A percentile compares a stretch with the other conserved stretches of the same genome.
Evolutionary conservation across 2,113 vertebrate species (phyloP).

Genomic region (Ifrita kowaldi): DNA sequence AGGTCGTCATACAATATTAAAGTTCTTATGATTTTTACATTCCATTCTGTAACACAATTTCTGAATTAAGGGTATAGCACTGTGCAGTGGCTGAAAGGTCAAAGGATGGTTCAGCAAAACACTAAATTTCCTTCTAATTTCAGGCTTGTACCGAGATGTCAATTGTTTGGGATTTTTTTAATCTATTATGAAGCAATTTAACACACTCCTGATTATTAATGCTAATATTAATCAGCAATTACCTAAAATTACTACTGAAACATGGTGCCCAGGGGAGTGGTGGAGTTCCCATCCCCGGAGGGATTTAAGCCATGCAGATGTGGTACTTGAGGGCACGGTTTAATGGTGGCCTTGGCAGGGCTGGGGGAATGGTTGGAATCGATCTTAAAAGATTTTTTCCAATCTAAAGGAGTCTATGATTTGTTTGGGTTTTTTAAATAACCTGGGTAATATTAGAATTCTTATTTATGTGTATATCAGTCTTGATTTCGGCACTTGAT

Average conservation of each 20-base stretch:
- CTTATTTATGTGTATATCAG: not conserved
- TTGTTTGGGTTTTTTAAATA: not conserved
- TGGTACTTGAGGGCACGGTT: not conserved
- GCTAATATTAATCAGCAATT: not conserved
- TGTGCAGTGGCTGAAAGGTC: not conserved
- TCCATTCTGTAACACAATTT: not conserved
- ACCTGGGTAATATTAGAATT: not conserved
- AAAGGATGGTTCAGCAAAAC: not conserved
- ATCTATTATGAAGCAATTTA: not conserved
- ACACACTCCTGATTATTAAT: not conserved
- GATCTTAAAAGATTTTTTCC: not conserved
- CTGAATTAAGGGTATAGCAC: not conserved
- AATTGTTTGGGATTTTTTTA: not conserved
- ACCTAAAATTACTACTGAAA: not conserved
- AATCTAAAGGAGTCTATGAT: not conserved
- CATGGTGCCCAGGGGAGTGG: not conserved
- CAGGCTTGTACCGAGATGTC: not conserved
- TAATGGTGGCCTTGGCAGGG: not conserved
- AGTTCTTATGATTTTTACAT: not conserved
- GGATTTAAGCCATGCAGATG: not conserved
- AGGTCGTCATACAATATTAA: not conserved
- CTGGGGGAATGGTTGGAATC: not conserved
- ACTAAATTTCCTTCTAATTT: not conserved
- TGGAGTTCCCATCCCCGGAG: not conserved
- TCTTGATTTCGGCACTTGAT: not conserved